A percentile compares a stretch with the other conserved stretches of the same genome.
phyloP scores from a whole-genome alignment of 2,888 invertebrate species.

The Tinea pellionella region DNA sequence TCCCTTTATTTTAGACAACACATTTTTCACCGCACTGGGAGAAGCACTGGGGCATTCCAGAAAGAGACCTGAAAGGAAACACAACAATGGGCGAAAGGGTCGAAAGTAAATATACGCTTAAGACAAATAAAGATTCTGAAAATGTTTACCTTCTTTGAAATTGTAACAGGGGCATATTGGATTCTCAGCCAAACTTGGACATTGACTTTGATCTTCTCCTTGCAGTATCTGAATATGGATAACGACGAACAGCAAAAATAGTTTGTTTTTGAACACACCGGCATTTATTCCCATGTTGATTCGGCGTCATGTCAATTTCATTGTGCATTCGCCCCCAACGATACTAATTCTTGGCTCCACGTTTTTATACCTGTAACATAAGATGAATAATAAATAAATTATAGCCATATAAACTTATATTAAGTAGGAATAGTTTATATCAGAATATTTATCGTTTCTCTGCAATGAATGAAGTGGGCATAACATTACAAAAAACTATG shows the following conservation, averaged over 20 bases:
- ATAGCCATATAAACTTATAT: not conserved
- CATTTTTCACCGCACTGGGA: constrained; percentile 77
- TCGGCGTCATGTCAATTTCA: constrained; percentile 61
- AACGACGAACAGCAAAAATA: constrained; percentile 66
- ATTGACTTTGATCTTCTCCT: constrained; percentile 69
- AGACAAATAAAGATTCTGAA: constrained; percentile 17
- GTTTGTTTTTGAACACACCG: constrained; percentile 50
- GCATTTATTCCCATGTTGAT: constrained; percentile 52
- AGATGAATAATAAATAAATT: not conserved
- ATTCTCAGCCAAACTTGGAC: constrained; percentile 80
- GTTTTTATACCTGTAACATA: constrained; percentile 11
- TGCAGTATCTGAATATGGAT: constrained; percentile 62
- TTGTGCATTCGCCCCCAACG: constrained; percentile 38
- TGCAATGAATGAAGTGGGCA: not conserved
- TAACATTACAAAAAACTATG: too few relatives aligned
- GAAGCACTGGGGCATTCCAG: constrained; percentile 90
- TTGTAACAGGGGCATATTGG: constrained; percentile 92
- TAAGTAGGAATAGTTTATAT: not conserved
- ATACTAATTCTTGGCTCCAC: not conserved
- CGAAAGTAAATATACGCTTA: constrained; percentile 1
- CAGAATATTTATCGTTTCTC: not conserved
- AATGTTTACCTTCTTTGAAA: constrained; percentile 80
- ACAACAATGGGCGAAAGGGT: constrained; percentile 1
- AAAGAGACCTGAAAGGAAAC: constrained; percentile 75
- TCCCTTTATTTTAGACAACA: constrained; percentile 76